Conservation (phyloP, 2,797 vertebrate genomes). For the Dallia pectoralis region DNA sequence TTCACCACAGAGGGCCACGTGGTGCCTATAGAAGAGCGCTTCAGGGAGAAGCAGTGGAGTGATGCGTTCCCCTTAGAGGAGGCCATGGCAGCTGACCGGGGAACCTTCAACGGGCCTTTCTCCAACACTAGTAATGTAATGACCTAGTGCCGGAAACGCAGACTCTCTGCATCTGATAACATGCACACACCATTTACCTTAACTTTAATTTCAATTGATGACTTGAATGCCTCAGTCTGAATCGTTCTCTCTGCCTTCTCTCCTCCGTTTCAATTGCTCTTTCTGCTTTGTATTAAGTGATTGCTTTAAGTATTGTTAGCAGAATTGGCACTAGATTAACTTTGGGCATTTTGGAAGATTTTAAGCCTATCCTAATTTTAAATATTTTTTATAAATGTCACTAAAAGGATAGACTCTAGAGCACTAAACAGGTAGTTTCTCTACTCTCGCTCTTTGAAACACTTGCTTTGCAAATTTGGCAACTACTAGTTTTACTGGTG, state of each 20-base stretch:
- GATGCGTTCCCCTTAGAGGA: constrained; percentile 76
- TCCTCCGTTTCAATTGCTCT: not conserved
- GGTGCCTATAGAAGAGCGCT: constrained; percentile 86
- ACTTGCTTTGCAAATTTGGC: no score
- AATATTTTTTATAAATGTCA: no score
- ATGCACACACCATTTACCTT: not conserved
- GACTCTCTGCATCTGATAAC: not conserved
- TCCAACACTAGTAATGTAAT: constrained; percentile 84
- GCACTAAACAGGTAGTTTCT: no score
- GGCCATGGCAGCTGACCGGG: constrained; percentile 42
- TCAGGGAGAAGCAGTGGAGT: constrained; percentile 86
- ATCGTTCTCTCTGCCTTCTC: not conserved
- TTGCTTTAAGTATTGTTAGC: no score
- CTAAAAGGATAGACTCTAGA: no score
- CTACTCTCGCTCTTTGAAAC: no score
- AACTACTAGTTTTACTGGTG: no score
- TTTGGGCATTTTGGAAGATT: no score
- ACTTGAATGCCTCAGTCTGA: not conserved
- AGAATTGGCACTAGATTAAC: no score
- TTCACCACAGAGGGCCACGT: constrained; percentile 98
- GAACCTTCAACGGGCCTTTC: constrained; percentile 41
- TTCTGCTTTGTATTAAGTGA: no score
- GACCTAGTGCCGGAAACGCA: not conserved
- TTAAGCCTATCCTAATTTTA: no score
- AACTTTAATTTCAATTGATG: not conserved